A percentile compares a stretch with the other conserved stretches of the same genome.
Evolutionary conservation across 2,888 invertebrate species (phyloP).

Genomic region (Craniophora ligustri): DNA sequence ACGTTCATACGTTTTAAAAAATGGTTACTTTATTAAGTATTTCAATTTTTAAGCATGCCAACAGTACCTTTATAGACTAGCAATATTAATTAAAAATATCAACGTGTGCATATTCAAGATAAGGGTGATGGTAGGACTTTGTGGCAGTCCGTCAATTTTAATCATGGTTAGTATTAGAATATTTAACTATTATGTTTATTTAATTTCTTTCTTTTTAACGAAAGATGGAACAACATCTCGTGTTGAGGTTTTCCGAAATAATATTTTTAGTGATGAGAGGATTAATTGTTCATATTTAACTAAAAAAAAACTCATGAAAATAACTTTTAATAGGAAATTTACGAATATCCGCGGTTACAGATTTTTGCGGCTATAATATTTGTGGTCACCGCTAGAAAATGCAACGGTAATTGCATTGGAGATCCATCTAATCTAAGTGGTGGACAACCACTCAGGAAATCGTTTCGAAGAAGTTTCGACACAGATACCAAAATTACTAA

Average conservation of each 20-base stretch:
- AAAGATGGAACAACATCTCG: no score
- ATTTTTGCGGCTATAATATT: slow-evolving; percentile 49
- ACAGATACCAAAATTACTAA: not conserved
- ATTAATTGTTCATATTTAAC: no score
- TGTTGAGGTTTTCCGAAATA: no score
- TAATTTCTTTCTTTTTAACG: not conserved
- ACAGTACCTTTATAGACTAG: slow-evolving; percentile 47
- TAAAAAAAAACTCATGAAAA: no score
- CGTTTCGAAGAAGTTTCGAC: not conserved
- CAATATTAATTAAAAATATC: slow-evolving; percentile 68
- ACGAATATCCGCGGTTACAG: slow-evolving; percentile 51
- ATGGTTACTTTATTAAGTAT: no score
- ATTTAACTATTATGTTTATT: slow-evolving; percentile 3
- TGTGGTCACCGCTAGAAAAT: slow-evolving; percentile 36
- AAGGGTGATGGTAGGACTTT: slow-evolving; percentile 69
- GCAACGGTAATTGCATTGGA: slow-evolving; percentile 26
- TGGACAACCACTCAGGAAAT: slow-evolving; percentile 4
- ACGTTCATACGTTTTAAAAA: no score
- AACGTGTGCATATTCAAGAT: slow-evolving; percentile 60
- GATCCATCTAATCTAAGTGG: slow-evolving; percentile 1
- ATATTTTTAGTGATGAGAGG: no score
- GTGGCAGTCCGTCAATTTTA: slow-evolving; percentile 51
- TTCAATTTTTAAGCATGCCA: slow-evolving; percentile 41
- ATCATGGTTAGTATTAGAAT: slow-evolving; percentile 65
- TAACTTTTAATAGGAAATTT: slow-evolving; percentile 18